Evolutionary conservation across 2,113 vertebrate species (phyloP).

Genomic region (Marmota flaviventris): DNA sequence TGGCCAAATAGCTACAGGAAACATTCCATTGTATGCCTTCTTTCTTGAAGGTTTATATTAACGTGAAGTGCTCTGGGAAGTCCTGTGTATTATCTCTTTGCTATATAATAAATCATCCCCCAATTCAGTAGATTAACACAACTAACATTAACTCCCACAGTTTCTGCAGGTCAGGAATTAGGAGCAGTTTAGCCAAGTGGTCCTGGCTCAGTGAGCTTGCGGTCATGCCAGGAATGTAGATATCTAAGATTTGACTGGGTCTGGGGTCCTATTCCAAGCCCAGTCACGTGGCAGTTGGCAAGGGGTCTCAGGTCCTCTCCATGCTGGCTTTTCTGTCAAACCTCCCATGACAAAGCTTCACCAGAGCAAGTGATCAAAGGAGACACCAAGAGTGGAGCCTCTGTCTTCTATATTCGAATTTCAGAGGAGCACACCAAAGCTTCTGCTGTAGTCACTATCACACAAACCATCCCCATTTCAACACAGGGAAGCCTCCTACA

Average conservation of each 20-base stretch:
- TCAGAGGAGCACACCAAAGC: background rate
- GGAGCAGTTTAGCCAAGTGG: background rate
- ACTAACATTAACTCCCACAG: background rate
- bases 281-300: background rate
- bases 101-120: constrained; percentile 4
- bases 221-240: background rate
- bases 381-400: background rate
- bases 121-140: background rate
- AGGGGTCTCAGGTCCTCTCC: background rate
- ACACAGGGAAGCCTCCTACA: background rate
- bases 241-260: background rate
- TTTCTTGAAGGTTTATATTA: constrained; percentile 40
- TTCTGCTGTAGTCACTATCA: background rate
- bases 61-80: constrained; percentile 9
- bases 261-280: background rate
- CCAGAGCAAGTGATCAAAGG: background rate
- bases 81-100: background rate
- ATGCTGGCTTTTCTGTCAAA: background rate
- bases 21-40: background rate
- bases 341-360: background rate
- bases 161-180: background rate
- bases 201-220: background rate
- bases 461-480: accelerated
- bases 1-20: background rate
- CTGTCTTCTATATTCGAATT: background rate